These are phyloP conservation scores for Selene dorsalis DNA, from an alignment of 2,797 vertebrate genomes.

Conservation along the genomic window DNA sequence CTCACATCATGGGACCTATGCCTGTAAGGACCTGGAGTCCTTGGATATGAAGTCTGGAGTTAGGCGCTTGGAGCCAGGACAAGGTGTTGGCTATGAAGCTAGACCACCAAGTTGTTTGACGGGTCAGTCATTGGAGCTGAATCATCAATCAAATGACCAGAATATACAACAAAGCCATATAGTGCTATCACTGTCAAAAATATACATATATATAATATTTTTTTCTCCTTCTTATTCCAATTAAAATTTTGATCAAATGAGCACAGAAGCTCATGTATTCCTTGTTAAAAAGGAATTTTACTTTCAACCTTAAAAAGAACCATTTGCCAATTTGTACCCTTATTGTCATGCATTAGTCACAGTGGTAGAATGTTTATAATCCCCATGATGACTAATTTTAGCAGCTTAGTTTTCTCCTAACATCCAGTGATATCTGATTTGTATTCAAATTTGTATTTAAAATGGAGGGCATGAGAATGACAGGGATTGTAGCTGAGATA, in stretches of 20 bases:
- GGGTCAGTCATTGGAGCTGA: not conserved
- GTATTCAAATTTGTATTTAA: not conserved
- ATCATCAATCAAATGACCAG: not conserved
- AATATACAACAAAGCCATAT: not conserved
- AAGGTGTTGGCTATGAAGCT: too few relatives aligned
- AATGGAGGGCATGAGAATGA: not conserved
- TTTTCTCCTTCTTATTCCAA: too few relatives aligned
- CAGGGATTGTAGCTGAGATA: not conserved
- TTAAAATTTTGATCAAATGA: too few relatives aligned
- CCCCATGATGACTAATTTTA: not conserved
- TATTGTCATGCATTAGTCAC: slow-evolving; percentile 1
- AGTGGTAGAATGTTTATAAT: not conserved
- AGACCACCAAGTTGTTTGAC: too few relatives aligned
- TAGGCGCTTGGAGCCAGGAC: too few relatives aligned
- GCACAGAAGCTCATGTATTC: not conserved
- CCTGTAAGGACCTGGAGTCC: too few relatives aligned
- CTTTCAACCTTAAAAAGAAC: not conserved
- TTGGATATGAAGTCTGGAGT: too few relatives aligned
- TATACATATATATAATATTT: too few relatives aligned
- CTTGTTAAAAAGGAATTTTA: not conserved
- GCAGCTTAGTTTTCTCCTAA: not conserved
- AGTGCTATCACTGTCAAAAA: not conserved
- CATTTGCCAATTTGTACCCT: not conserved
- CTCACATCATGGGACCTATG: too few relatives aligned
- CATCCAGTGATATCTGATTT: not conserved